Evolutionary conservation across 1,140 invertebrate genomes (phyloP).

Genomic region (Sarcophaga peregrina): DNA sequence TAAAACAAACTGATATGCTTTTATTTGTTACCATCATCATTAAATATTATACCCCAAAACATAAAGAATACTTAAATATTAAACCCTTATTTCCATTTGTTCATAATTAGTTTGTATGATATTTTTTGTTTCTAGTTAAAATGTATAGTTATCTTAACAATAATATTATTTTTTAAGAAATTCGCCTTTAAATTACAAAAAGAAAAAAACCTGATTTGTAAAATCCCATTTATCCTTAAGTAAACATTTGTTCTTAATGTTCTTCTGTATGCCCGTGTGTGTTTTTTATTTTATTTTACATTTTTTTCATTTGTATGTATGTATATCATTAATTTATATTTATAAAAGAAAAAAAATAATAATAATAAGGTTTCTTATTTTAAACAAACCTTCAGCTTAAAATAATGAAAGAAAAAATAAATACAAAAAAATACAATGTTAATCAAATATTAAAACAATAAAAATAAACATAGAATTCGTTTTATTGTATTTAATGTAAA

Average conservation of each 20-base stretch:
- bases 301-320: not conserved
- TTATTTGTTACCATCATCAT: constrained; percentile 10
- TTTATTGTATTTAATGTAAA: not conserved
- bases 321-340: constrained; percentile 3
- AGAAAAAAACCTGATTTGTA: not conserved
- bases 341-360: not conserved
- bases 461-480: not conserved
- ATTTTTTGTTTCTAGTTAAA: constrained; percentile 19
- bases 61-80: constrained; percentile 3
- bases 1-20: not conserved
- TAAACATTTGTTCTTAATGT: not conserved
- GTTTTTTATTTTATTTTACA: not conserved
- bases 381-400: not conserved
- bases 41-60: not conserved
- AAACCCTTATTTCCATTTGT: not conserved
- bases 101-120: constrained; percentile 11
- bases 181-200: not conserved
- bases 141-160: not conserved
- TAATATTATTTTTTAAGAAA: not conserved
- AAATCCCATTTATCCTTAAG: not conserved
- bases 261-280: not conserved
- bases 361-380: not conserved
- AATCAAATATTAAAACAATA: not conserved
- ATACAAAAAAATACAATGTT: constrained; percentile 15
- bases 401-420: not conserved